Conservation (phyloP, 1,140 invertebrate species). For the Pogonognathellus flavescens region DNA sequence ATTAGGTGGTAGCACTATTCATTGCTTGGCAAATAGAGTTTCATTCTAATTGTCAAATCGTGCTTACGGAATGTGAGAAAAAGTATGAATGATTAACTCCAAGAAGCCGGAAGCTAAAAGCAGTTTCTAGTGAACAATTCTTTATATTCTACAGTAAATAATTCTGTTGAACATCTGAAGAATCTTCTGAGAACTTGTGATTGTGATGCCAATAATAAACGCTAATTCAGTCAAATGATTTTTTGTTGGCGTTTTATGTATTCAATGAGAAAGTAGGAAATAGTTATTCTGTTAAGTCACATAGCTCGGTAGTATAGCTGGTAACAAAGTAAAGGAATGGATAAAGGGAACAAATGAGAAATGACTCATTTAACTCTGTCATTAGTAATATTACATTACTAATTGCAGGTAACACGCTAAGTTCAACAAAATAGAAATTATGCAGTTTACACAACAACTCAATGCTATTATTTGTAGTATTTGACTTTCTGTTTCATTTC, state of each 20-base stretch:
- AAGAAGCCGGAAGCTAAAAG: constrained; percentile 4
- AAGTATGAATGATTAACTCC: background rate
- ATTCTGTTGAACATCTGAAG: too few relatives aligned
- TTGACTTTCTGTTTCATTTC: too few relatives aligned
- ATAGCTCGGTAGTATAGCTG: background rate
- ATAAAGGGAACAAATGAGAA: too few relatives aligned
- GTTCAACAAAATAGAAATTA: background rate
- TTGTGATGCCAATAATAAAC: background rate
- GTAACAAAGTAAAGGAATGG: too few relatives aligned
- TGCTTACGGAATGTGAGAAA: constrained; percentile 8
- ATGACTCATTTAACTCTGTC: too few relatives aligned
- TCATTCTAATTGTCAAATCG: background rate
- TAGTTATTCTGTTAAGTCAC: background rate
- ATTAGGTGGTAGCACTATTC: too few relatives aligned
- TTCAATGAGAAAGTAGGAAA: constrained; percentile 37
- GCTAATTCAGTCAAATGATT: background rate
- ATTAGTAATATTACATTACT: too few relatives aligned
- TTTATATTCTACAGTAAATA: too few relatives aligned
- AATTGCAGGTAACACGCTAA: background rate
- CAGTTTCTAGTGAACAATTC: background rate
- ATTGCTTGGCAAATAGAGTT: too few relatives aligned
- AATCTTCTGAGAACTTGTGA: too few relatives aligned
- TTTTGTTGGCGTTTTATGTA: background rate
- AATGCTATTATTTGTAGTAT: too few relatives aligned
- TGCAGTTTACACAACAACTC: too few relatives aligned